Conservation (phyloP, 2,888 invertebrate species). For the Odontocerum albicorne region DNA sequence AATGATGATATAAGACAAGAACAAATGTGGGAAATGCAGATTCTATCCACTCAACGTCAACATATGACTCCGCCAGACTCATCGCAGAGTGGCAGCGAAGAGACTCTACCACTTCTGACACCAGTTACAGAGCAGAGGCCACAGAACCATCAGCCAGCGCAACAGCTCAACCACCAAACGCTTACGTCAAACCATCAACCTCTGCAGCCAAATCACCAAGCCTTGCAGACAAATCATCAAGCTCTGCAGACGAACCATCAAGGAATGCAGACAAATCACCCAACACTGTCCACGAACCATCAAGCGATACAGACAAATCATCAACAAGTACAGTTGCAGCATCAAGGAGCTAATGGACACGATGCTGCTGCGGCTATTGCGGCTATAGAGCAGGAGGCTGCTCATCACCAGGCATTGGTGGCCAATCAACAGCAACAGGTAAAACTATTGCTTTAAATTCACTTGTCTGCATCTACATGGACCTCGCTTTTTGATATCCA, state of each 20-base stretch:
- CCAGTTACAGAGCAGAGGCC: conserved; percentile 5
- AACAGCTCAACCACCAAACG: conserved; percentile 20
- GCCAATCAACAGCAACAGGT: conserved; percentile 29
- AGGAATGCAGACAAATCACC: conserved; percentile 42
- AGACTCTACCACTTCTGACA: conserved; percentile 46
- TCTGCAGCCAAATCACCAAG: conserved; percentile 20
- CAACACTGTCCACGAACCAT: conserved; percentile 39
- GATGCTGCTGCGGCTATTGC: conserved; percentile 43
- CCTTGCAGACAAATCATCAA: conserved; percentile 17
- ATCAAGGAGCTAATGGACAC: conserved; percentile 45
- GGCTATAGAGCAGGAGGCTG: conserved; percentile 43
- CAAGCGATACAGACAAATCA: conserved; percentile 9
- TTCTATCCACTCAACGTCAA: conserved; percentile 64
- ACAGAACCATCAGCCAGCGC: conserved; percentile 36
- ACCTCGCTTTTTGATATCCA: too few species aligned
- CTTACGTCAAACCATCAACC: conserved; percentile 36
- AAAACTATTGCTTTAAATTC: too few species aligned
- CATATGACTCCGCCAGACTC: conserved; percentile 51
- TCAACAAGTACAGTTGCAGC: conserved; percentile 42
- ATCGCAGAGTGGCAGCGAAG: conserved; percentile 54
- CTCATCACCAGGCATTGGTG: conserved; percentile 37
- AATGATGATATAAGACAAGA: conserved; percentile 90
- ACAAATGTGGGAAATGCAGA: conserved; percentile 91
- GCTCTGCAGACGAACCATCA: conserved; percentile 24
- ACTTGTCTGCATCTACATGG: too few species aligned